Conservation (phyloP, 2,888 invertebrate species). For the Rosalia funebris region DNA sequence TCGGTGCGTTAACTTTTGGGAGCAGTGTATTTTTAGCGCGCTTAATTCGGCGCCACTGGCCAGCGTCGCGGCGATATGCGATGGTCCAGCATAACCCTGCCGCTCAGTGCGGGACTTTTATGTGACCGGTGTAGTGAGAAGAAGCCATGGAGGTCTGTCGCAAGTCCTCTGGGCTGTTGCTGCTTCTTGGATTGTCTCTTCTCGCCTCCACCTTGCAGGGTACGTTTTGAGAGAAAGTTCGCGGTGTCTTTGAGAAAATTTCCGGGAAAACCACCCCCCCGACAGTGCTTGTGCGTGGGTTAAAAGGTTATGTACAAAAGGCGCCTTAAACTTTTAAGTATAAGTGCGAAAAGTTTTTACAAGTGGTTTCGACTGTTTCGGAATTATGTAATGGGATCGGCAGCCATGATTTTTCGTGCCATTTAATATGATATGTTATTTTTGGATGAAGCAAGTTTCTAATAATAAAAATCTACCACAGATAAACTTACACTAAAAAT, state of each 20-base stretch:
- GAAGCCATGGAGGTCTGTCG: conserved; percentile 69
- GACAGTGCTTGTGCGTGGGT: conserved; percentile 31
- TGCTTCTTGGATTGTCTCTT: conserved; percentile 67
- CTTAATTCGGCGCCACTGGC: conserved; percentile 55
- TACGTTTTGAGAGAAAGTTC: conserved; percentile 57
- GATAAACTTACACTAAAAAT: conserved; percentile 50
- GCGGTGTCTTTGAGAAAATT: conserved; percentile 16
- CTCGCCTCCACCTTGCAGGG: conserved; percentile 69
- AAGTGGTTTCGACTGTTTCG: conserved; percentile 23
- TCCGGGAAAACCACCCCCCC: conserved; percentile 9
- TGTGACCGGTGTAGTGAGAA: conserved; percentile 63
- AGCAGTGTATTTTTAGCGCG: conserved; percentile 44
- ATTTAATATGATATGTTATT: conserved; percentile 57
- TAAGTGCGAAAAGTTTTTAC: conserved; percentile 26
- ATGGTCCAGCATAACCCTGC: conserved; percentile 60
- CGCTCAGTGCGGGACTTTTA: conserved; percentile 63
- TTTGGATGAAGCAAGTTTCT: conserved; percentile 57
- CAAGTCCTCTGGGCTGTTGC: conserved; percentile 67
- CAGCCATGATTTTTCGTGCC: conserved; percentile 51
- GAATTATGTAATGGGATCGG: conserved; percentile 54
- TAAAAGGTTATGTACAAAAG: conserved; percentile 19
- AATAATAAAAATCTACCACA: conserved; percentile 56
- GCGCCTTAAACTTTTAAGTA: conserved; percentile 9
- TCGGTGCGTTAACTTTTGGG: no score
- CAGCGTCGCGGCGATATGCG: conserved; percentile 57